Conservation (phyloP, 2,797 vertebrate genomes). For the Sus cebifrons region DNA sequence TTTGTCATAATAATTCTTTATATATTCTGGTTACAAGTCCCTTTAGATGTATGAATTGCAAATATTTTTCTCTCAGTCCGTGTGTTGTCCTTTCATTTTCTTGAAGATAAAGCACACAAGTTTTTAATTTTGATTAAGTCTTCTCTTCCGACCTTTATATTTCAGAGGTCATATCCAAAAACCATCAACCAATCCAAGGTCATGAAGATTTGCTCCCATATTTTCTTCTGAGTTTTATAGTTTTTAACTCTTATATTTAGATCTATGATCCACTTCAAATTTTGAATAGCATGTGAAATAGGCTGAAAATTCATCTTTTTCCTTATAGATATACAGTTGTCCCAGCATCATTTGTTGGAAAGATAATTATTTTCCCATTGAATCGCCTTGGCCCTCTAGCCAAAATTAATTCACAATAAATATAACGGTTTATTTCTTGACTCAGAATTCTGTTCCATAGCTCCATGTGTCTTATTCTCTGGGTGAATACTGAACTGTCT, state of each 20-base stretch:
- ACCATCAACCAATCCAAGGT: neutral
- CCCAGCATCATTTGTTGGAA: neutral
- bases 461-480: neutral
- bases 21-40: neutral
- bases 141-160: neutral
- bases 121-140: neutral
- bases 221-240: constrained; percentile 35
- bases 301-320: neutral
- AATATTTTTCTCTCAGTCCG: constrained; percentile 37
- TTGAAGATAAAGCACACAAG: neutral
- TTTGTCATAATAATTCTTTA: constrained; percentile 1
- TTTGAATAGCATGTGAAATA: neutral
- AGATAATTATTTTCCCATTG: neutral
- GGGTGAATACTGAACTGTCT: neutral
- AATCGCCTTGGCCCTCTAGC: neutral
- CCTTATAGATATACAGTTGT: neutral
- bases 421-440: neutral
- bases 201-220: neutral
- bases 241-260: constrained; percentile 2
- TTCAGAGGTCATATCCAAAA: neutral
- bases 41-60: neutral
- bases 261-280: neutral
- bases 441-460: neutral
- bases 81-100: neutral
- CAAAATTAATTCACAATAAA: neutral